A percentile compares a stretch with the other conserved stretches of the same genome.
These are phyloP conservation scores for Eristalis intricaria DNA, from an alignment of 2,888 invertebrate species.

Conservation along the genomic window DNA sequence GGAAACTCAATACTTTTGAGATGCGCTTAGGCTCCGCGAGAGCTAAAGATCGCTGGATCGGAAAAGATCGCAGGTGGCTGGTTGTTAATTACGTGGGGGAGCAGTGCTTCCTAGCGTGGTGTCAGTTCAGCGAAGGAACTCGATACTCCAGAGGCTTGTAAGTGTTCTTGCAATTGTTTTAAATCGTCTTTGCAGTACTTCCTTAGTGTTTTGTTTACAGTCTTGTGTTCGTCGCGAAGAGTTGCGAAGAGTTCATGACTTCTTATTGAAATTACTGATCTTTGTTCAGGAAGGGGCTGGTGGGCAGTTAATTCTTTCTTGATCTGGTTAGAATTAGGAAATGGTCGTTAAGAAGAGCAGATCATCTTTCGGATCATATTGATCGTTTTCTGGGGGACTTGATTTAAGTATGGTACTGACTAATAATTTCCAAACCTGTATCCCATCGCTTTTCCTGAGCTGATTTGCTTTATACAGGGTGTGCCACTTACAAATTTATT, in stretches of 20 bases:
- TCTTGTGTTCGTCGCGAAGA: background rate
- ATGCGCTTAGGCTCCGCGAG: slow-evolving; percentile 7
- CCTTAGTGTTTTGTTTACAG: background rate
- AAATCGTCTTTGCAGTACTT: background rate
- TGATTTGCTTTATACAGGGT: too few relatives aligned
- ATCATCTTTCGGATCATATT: too few relatives aligned
- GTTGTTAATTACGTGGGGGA: slow-evolving; percentile 21
- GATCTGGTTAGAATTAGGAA: too few relatives aligned
- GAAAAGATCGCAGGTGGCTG: background rate
- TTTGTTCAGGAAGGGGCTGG: background rate
- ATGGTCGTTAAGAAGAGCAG: too few relatives aligned
- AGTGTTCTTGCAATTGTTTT: background rate
- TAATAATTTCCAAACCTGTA: too few relatives aligned
- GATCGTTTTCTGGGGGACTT: too few relatives aligned
- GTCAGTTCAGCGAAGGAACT: background rate
- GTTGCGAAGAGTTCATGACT: background rate
- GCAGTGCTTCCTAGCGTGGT: background rate
- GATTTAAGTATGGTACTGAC: too few relatives aligned
- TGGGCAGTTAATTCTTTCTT: too few relatives aligned
- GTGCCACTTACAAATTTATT: too few relatives aligned
- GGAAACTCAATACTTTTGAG: slow-evolving; percentile 39
- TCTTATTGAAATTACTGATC: background rate
- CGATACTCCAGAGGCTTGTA: background rate
- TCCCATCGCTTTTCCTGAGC: too few relatives aligned
- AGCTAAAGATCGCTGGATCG: background rate